Base-by-base conservation (phyloP, 2,888 invertebrate species). In the Nebria brevicollis region DNA sequence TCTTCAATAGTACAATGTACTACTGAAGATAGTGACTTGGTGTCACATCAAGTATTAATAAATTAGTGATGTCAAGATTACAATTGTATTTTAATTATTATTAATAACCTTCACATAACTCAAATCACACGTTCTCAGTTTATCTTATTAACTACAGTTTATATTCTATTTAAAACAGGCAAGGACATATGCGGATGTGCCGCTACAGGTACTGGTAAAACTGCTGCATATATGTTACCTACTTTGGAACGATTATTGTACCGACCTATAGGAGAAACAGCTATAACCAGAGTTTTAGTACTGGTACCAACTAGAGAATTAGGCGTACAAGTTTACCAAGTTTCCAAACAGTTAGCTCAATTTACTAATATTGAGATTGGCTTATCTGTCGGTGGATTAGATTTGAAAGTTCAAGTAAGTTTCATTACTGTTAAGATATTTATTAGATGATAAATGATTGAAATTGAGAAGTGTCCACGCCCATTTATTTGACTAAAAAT, bases 121-220 rank as follows among this genome's bases (percentile, higher is more conserved):
- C 20, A 20, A 20, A 20, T 20, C 20, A 20, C 20, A 20, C 20
- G 20, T 20, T 20, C 20, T 34, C 34, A 34, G 34, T 34, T 34
- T 34, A 34, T 34, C 1, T 34, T 34, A 5, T 34, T 34, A 34
- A 34, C 34, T 34, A 34, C 34, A 34, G 5, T 34, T 34, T 34
- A 34, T 34, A 4, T 34, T 34, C 5, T 34, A 5, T 34, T 34
- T 34, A 34, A 84, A 85, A 66, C 83, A 92, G 97, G 98, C 15
- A 93, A 96, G 85, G 99, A 99, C 89, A 94, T 99, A 85, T 99
- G 98, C 90, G 99, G 98, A 10, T 99, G 99, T 91, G 99, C 99
- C 42, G 98, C 98, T 0, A 99, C 99, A 0, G 99, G 99, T 77
- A 95, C 96, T 7, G 98, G 99, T 77, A 99, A 99, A 92, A 99